Evolutionary conservation across 23 tunicate species (phyloP).

Genomic region (Ascidia mentula): DNA sequence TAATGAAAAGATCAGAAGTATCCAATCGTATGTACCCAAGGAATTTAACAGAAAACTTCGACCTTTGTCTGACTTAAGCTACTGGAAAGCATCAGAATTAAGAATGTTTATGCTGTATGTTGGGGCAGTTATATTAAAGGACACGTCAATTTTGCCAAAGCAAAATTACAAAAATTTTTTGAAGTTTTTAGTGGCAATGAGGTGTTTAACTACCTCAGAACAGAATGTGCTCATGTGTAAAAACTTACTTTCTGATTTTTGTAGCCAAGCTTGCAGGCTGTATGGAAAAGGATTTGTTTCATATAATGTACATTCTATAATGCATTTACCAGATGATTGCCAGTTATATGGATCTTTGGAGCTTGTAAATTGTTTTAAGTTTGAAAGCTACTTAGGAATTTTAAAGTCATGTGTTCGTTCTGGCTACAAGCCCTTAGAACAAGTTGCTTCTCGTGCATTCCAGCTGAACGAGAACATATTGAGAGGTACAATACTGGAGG

Average conservation of each 20-base stretch:
- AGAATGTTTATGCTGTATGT: conserved; percentile 4
- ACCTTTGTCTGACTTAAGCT: conserved; percentile 18
- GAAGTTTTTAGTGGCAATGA: conserved; percentile 26
- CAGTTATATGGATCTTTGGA: neutral
- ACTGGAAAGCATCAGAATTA: conserved; percentile 3
- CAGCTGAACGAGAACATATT: neutral
- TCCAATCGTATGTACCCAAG: conserved; percentile 21
- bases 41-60: conserved; percentile 37
- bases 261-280: neutral
- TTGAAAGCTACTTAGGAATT: neutral
- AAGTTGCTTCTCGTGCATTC: neutral
- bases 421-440: neutral
- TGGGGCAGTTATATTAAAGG: neutral
- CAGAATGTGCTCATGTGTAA: neutral
- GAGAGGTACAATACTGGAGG: neutral
- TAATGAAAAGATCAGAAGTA: neutral
- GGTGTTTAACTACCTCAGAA: neutral
- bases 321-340: neutral
- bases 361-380: neutral
- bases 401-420: neutral
- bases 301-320: neutral
- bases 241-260: conserved; percentile 22
- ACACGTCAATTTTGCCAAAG: neutral
- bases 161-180: conserved; percentile 14
- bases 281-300: conserved; percentile 8